Evolutionary conservation across 2,888 invertebrate genomes (phyloP).

Genomic region (Nemotelus pantherinus): DNA sequence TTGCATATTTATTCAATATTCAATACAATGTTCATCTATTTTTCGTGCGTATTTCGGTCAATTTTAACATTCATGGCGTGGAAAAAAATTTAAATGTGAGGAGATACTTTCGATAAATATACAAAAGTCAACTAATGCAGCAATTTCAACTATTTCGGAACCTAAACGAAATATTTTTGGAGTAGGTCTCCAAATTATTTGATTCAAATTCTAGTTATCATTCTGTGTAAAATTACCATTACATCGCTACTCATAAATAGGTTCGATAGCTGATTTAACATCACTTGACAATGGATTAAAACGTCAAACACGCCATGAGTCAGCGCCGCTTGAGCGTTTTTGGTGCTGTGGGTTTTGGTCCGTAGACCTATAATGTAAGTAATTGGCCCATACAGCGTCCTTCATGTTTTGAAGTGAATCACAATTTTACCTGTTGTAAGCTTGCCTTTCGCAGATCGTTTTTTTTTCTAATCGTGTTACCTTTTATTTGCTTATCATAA

Average conservation of each 20-base stretch:
- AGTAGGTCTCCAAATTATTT: background rate
- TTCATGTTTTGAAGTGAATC: too few relatives aligned
- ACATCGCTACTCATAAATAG: background rate
- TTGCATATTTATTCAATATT: too few relatives aligned
- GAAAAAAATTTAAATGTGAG: too few relatives aligned
- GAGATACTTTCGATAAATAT: too few relatives aligned
- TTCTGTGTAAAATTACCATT: background rate
- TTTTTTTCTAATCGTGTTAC: too few relatives aligned
- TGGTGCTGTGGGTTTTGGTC: background rate
- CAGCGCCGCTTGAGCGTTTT: background rate
- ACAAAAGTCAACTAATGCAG: background rate
- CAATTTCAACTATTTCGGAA: background rate
- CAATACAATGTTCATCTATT: too few relatives aligned
- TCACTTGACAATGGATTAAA: background rate
- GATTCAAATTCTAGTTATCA: background rate
- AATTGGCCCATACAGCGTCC: too few relatives aligned
- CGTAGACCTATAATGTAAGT: background rate
- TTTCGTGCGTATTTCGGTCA: too few relatives aligned
- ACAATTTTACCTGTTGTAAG: too few relatives aligned
- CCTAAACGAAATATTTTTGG: background rate
- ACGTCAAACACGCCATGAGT: background rate
- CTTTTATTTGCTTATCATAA: too few relatives aligned
- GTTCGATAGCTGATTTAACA: background rate
- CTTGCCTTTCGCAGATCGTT: too few relatives aligned
- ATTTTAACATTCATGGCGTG: too few relatives aligned